Base-by-base conservation (phyloP, 2,113 vertebrate genomes). In the Pseudorasbora parva region DNA sequence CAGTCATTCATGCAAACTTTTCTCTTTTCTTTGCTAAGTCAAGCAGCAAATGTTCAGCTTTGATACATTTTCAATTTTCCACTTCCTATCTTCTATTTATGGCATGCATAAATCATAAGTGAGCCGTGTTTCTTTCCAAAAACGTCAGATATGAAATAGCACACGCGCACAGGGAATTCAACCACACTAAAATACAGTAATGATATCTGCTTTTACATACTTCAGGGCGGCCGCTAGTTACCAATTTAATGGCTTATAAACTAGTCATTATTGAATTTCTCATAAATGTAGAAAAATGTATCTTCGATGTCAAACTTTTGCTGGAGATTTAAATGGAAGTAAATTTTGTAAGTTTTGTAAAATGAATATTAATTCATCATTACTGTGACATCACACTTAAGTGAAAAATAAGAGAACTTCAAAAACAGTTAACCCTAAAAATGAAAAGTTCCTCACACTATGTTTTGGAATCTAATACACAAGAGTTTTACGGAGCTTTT, bases 41-140 rank as follows among this genome's bases (percentile, higher is more conserved):
- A 81, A 84, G 86, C 86, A 77, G 79, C 78, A 81, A 81, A 86
- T 84, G 82, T 86, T 87, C 69, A 56, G 82, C 86, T 87, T 87
- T 85, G 79, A 82, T 85, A 85, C 83, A 49, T 87, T 87, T 87
- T 85, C 86, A 87, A 87, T 85, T 87, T 87, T 85, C 83, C 86
- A 84, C 82, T 75, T 84, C 76, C 80, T 82, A 82, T 87, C 75
- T 84, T 37, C 45, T 76, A 73, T 82, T 87, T 87, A 60, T 59
- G 77, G 54, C 74, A 82, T 79, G 80, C 86, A 87, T 87, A 85
- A 87, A 87, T 82, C 86, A 82, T 74, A 68, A 82, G 79, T 57
- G 66, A 56, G 41, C 45, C 72, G 27, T 25, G 15, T 62, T 72
- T 41, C 49, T 82, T 81, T 12, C 43, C 21, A 77, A 62, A 60